Evolutionary conservation across 2,888 invertebrate species (phyloP).

Genomic region (Mycalesis mineus): DNA sequence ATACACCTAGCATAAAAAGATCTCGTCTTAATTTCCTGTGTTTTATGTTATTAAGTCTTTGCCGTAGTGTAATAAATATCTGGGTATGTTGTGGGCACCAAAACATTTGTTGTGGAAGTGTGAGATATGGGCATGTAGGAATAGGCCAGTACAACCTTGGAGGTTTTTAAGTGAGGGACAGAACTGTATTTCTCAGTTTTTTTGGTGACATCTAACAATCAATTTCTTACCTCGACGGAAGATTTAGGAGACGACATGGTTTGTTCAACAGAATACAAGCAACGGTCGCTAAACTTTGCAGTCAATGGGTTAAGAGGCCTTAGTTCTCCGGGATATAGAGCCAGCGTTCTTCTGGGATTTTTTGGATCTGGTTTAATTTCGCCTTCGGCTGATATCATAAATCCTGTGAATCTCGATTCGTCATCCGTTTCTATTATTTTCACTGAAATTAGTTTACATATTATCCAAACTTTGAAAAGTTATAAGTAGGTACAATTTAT

Average conservation of each 20-base stretch:
- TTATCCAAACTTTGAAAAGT: no score
- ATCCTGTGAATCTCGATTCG: conserved; percentile 53
- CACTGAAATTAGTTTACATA: conserved; percentile 39
- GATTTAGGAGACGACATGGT: conserved; percentile 48
- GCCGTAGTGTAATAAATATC: no score
- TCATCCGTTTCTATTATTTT: conserved; percentile 55
- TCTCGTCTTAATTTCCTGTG: no score
- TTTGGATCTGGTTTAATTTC: conserved; percentile 54
- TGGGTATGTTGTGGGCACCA: no score
- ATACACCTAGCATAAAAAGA: conserved; percentile 55
- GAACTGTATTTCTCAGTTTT: no score
- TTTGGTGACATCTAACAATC: no score
- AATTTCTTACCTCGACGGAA: conserved; percentile 49
- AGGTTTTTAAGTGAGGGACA: not conserved
- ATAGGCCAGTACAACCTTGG: no score
- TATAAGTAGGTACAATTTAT: no score
- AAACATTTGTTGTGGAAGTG: no score
- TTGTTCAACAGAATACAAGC: conserved; percentile 62
- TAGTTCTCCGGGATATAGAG: conserved; percentile 54
- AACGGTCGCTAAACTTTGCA: conserved; percentile 61
- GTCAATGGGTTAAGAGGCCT: conserved; percentile 45
- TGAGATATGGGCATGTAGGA: no score
- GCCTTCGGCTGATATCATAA: conserved; percentile 68
- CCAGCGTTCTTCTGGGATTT: conserved; percentile 51
- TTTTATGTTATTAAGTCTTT: no score